Conservation (phyloP, 2,888 invertebrate species). For the Plebejus melissa region DNA sequence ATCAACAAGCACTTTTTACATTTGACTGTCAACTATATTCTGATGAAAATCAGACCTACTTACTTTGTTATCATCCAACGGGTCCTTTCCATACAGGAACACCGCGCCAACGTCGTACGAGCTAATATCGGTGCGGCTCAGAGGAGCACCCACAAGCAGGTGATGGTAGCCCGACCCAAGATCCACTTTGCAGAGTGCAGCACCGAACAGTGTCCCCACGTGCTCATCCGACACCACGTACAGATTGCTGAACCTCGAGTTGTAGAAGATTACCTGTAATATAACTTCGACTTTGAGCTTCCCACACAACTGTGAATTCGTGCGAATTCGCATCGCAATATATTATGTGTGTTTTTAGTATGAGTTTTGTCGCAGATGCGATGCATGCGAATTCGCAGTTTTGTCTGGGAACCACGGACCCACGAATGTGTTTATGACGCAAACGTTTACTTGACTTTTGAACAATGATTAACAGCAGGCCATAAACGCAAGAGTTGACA, state of each 20-base stretch:
- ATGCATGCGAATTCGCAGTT: too few relatives aligned
- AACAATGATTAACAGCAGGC: too few relatives aligned
- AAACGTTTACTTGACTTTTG: too few relatives aligned
- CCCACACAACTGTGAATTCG: too few relatives aligned
- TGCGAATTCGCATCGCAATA: too few relatives aligned
- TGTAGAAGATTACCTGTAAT: slow-evolving; percentile 41
- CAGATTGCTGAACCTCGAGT: slow-evolving; percentile 26
- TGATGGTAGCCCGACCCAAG: slow-evolving; percentile 65
- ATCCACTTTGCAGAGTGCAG: slow-evolving; percentile 65
- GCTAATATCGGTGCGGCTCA: slow-evolving; percentile 42
- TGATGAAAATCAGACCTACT: slow-evolving; percentile 24
- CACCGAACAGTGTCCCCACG: slow-evolving; percentile 81
- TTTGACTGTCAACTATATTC: too few relatives aligned
- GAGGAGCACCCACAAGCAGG: slow-evolving; percentile 81
- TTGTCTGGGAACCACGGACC: too few relatives aligned
- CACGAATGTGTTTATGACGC: too few relatives aligned
- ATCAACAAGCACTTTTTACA: too few relatives aligned
- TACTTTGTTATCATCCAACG: slow-evolving; percentile 35
- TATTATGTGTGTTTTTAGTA: too few relatives aligned
- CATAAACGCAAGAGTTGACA: too few relatives aligned
- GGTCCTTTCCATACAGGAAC: slow-evolving; percentile 59
- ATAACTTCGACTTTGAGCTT: background rate
- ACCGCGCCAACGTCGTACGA: slow-evolving; percentile 75
- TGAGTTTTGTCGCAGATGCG: too few relatives aligned
- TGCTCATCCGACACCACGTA: slow-evolving; percentile 29